Conservation (phyloP, 2,888 invertebrate genomes). For the Pilophorus perplexus region DNA sequence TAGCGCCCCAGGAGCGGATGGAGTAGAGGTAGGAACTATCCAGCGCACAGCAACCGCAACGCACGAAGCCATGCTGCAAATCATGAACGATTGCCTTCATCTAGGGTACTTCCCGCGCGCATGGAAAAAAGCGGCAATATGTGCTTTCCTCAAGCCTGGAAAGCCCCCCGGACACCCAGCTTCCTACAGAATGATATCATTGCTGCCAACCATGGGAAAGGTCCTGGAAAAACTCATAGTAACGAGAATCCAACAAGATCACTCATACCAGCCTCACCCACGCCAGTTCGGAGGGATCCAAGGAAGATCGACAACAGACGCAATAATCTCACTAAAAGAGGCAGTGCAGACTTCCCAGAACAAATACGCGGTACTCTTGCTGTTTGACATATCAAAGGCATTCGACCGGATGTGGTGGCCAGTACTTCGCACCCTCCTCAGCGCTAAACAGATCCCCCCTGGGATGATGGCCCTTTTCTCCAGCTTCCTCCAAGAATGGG, state of each 20-base stretch:
- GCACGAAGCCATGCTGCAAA: background rate
- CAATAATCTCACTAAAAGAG: background rate
- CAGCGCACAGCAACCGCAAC: background rate
- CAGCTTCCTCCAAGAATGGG: background rate
- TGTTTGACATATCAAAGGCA: slow-evolving; percentile 15
- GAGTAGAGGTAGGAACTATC: background rate
- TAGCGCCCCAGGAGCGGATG: background rate
- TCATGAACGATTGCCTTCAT: background rate
- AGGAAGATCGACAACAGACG: background rate
- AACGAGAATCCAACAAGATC: background rate
- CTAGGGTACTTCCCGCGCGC: background rate
- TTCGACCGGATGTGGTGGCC: slow-evolving; percentile 36
- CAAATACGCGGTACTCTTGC: background rate
- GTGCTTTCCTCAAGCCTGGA: slow-evolving; percentile 2
- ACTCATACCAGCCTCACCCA: background rate
- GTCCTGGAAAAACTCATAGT: background rate
- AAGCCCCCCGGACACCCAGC: background rate
- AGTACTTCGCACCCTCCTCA: background rate
- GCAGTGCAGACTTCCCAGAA: no score
- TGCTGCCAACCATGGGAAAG: background rate
- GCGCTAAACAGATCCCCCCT: background rate
- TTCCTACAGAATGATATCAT: slow-evolving; percentile 7
- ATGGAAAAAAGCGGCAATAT: background rate
- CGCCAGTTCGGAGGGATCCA: background rate
- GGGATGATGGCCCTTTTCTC: background rate